A percentile compares a stretch with the other conserved stretches of the same genome.
Evolutionary conservation across 2,888 invertebrate species (phyloP).

Genomic region (Gymnocheta viridis): DNA sequence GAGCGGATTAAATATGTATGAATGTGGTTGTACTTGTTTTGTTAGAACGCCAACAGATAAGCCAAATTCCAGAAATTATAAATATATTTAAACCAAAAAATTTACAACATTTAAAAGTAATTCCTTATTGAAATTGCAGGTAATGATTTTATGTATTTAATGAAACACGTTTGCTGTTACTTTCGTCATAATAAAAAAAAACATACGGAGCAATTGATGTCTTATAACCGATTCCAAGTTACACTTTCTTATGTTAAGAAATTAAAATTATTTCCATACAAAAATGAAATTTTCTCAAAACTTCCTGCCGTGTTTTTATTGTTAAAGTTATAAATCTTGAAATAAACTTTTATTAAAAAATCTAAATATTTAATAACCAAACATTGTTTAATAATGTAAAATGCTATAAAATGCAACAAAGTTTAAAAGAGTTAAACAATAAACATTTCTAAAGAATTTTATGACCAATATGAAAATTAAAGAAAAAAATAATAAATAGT

Average conservation of each 20-base stretch:
- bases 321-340: background rate
- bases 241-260: background rate
- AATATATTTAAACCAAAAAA: background rate
- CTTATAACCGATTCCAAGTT: background rate
- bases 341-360: constrained; percentile 18
- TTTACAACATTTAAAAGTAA: constrained; percentile 19
- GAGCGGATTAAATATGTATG: constrained; percentile 42
- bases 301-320: constrained; percentile 7
- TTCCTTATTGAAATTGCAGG: constrained; percentile 25
- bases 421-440: constrained; percentile 9
- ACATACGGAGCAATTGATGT: background rate
- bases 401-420: constrained; percentile 38
- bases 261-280: background rate
- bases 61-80: constrained; percentile 15
- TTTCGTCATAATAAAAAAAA: background rate
- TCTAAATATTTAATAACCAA: constrained; percentile 25
- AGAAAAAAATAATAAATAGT: background rate
- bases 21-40: constrained; percentile 33
- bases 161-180: background rate
- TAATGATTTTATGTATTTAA: background rate
- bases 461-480: constrained; percentile 43
- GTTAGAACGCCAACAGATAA: background rate
- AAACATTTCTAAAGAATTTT: constrained; percentile 29
- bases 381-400: constrained; percentile 34
- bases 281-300: background rate